These are phyloP conservation scores for Caenorhabditis imperialis DNA, from an alignment of 2,888 invertebrate species.

Conservation along the genomic window DNA sequence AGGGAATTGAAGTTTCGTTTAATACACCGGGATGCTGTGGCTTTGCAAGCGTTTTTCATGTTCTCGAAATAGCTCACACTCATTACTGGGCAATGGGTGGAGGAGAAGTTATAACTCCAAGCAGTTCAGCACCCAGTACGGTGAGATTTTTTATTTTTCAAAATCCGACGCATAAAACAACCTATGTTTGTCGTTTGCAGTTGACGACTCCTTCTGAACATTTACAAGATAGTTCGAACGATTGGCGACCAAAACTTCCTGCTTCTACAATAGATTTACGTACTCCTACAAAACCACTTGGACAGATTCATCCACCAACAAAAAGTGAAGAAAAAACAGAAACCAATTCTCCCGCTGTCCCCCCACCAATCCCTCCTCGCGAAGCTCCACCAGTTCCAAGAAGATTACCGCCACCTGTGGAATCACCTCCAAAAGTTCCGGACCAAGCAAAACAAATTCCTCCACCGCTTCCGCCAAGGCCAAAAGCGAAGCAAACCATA, in stretches of 20 bases:
- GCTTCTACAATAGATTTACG: constrained; percentile 62
- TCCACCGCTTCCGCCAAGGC: constrained; percentile 59
- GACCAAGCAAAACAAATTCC: constrained; percentile 27
- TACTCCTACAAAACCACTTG: constrained; percentile 61
- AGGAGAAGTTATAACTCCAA: constrained; percentile 46
- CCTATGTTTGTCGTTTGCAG: constrained; percentile 27
- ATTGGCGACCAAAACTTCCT: constrained; percentile 54
- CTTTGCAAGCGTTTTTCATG: constrained; percentile 93
- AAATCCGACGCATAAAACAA: background rate
- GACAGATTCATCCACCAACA: constrained; percentile 12
- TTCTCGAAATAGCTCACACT: constrained; percentile 98
- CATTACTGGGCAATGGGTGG: constrained; percentile 85
- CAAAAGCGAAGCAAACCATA: constrained; percentile 22
- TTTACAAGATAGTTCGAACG: constrained; percentile 25
- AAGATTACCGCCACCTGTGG: constrained; percentile 42
- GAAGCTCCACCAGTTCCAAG: constrained; percentile 36
- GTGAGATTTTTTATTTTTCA: constrained; percentile 25
- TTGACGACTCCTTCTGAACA: constrained; percentile 42
- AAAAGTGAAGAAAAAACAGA: background rate
- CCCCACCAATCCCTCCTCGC: constrained; percentile 53
- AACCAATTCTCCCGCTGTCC: constrained; percentile 34
- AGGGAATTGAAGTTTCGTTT: constrained; percentile 85
- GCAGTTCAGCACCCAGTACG: constrained; percentile 57
- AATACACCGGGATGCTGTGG: constrained; percentile 89
- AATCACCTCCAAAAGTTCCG: constrained; percentile 38